Evolutionary conservation across 1,140 invertebrate genomes (phyloP), one percentile per base, ranked within the genome.

Genomic region (Orussus abietinus): DNA sequence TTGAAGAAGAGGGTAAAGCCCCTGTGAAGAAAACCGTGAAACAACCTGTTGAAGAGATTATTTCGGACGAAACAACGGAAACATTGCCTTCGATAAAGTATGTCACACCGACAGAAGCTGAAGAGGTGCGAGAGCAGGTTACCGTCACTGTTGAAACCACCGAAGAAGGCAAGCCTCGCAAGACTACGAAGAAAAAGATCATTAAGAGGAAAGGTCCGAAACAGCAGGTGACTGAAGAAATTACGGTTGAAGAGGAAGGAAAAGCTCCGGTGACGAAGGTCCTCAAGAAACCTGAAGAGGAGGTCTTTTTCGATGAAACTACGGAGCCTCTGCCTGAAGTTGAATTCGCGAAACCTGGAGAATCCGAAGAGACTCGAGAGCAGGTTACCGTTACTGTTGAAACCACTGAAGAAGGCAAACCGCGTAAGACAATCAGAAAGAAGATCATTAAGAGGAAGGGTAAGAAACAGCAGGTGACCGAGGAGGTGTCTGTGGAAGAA

Each of bases 261-360:
- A 18, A n/a, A 9, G 10, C n/a, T n/a, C 49, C 43, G 0, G 19
- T 42, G 1, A 49, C 41, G 10, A 49, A 42, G 7, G 28, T 45
- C 2, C 18, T 34, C 0, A 48, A 49, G 13, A 72, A 63, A 44
- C 52, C 53, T 17, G 62, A 63, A 54, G 63, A 64, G 45, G 53
- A 56, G 11, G 19, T 44, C 4, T 25, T 39, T 22, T 20, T 46
- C 9, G 40, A 50, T 29, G 56, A 69, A 49, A 53, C 47, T 9
- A 45, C 49, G n/a, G 44, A 63, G 59, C 45, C 47, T 29, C 17
- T 34, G 11, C 35, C 55, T 21, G 38, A 47, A 37, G 43, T 55
- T 31, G 57, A 60, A 15, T 6, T 38, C 25, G 42, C 50, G 1
- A 51, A 66, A 42, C 49, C 45, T 20, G 45, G 31, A 17, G 53